These are phyloP conservation scores for Orycteropus afer DNA, from an alignment of 2,113 vertebrate genomes.

Conservation along the genomic window DNA sequence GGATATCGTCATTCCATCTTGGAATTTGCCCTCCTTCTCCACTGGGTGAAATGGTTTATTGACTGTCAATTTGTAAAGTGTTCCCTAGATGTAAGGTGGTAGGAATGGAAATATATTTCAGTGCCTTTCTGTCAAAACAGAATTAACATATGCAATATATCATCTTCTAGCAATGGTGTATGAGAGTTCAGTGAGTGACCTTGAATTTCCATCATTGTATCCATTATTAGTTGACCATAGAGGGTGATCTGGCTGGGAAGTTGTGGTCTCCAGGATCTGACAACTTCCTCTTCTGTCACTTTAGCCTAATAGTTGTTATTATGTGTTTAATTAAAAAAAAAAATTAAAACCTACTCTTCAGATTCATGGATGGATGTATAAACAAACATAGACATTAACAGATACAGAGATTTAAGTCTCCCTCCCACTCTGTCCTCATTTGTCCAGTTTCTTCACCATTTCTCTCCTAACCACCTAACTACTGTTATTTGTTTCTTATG, in stretches of 20 bases:
- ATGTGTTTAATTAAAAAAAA: no score
- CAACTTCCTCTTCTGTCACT: neutral
- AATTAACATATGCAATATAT: neutral
- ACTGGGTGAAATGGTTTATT: conserved; percentile 55
- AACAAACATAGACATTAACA: neutral
- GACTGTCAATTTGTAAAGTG: conserved; percentile 69
- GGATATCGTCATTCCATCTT: neutral
- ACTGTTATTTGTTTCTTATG: neutral
- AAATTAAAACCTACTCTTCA: conserved; percentile 31
- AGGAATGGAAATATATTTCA: conserved; percentile 27
- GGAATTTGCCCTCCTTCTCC: conserved; percentile 9
- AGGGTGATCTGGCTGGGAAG: neutral
- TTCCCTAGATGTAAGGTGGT: conserved; percentile 19
- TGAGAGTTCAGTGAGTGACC: neutral
- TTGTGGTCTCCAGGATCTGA: neutral
- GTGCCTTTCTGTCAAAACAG: conserved; percentile 37
- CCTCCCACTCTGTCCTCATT: neutral
- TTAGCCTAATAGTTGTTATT: neutral
- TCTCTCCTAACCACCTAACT: neutral
- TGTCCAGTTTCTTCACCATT: neutral
- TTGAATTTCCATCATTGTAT: neutral
- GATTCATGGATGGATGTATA: neutral
- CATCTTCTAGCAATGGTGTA: neutral
- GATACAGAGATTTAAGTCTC: neutral
- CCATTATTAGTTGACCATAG: neutral